These are phyloP conservation scores for Zaprionus tsacasi DNA, from an alignment of 1,140 invertebrate species.

Conservation along the genomic window DNA sequence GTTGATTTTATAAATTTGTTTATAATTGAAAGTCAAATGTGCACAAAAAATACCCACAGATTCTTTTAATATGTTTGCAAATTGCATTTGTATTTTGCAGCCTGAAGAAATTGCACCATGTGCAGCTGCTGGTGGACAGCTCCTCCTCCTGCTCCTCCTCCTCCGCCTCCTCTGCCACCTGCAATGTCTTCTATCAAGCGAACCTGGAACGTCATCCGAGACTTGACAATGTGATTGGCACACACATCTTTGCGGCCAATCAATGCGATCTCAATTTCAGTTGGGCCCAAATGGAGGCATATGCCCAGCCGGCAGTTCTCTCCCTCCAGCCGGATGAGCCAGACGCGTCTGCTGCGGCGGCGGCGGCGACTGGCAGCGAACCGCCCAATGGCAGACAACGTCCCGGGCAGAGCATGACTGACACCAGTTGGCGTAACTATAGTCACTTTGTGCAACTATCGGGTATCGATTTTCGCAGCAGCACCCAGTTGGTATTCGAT, in stretches of 20 bases:
- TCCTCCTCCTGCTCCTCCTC: too few relatives aligned
- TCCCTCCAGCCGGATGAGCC: slow-evolving; percentile 9
- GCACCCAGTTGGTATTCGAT: slow-evolving; percentile 82
- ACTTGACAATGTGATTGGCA: slow-evolving; percentile 79
- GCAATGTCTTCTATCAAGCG: slow-evolving; percentile 81
- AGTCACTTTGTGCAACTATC: slow-evolving; percentile 76
- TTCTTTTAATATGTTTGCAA: slow-evolving; percentile 7
- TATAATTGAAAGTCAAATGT: slow-evolving; percentile 62
- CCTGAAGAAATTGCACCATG: slow-evolving; percentile 82
- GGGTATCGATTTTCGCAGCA: slow-evolving; percentile 83
- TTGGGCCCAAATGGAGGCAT: slow-evolving; percentile 81
- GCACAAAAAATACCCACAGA: not conserved
- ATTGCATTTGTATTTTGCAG: slow-evolving; percentile 39
- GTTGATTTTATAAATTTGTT: slow-evolving; percentile 66
- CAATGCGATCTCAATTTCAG: slow-evolving; percentile 84
- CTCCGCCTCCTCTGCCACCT: slow-evolving; percentile 20
- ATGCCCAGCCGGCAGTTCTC: slow-evolving; percentile 33
- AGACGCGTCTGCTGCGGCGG: slow-evolving; percentile 2
- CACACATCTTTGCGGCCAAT: slow-evolving; percentile 76
- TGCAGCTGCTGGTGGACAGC: slow-evolving; percentile 71
- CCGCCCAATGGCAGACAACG: not conserved
- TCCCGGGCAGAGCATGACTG: slow-evolving; percentile 49
- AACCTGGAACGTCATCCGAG: slow-evolving; percentile 78
- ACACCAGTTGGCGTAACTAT: slow-evolving; percentile 78
- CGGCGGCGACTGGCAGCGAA: slow-evolving; percentile 1